Base-by-base conservation (phyloP, 2,113 vertebrate species). In the Chaetodon auriga region DNA sequence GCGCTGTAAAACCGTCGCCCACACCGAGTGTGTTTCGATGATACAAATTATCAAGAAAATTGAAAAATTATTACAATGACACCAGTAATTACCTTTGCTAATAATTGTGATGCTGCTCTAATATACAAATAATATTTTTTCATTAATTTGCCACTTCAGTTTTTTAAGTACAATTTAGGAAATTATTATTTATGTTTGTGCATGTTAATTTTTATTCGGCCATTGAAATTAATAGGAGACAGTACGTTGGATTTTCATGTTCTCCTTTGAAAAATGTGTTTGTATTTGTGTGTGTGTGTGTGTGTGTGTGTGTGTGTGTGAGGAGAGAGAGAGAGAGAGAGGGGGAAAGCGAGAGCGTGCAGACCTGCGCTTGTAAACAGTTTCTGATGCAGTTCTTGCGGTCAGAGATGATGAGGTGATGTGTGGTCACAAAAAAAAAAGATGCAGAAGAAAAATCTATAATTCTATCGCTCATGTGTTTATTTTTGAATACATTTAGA, bases 31-130 rank as follows among this genome's bases (percentile, higher is more conserved):
- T 63, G 25, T 85, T 84, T 77, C 71, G 48, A 86, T 86, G 58
- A 80, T 48, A 58, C 18, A 71, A 81, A 83, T 85, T 25, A 72
- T 73, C 36, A 76, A 65, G 49, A 63, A 64, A 78, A 87, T 66
- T 7, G 6, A 68, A 77, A 66, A 64, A 83, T 66, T 5, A 70
- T 68, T 16, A 53, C 54, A 23, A 19, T 25, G 65, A 70, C 68
- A 79, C 75, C 51, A n/a, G 53, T 58, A 62, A 89, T 83, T 87
- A 78, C 13, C 55, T 10, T 18, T 18, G 25, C 53, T 41, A 65
- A 84, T 88, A 80, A 71, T 84, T 64, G 74, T 61, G 7, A 15
- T 21, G 41, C 36, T 11, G 21, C 61, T 66, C 0, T 63, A 45
- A 84, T 81, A 54, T 16, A 75, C 49, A 53, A 71, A 86, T 73